Evolutionary conservation across 2,888 invertebrate species (phyloP).

Genomic region (Megamerina dolium): DNA sequence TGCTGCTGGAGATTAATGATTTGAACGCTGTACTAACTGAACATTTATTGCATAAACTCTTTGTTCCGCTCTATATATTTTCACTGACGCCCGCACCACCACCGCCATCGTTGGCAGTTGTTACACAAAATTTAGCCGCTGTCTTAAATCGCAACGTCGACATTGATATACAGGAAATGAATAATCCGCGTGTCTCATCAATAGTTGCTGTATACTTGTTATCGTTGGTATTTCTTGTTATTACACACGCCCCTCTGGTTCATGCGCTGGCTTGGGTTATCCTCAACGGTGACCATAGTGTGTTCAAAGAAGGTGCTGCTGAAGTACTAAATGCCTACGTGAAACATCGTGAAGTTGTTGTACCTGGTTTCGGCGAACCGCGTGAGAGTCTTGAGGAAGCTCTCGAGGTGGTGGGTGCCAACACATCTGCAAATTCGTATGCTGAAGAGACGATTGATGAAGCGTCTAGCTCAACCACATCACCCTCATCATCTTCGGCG

Average conservation of each 20-base stretch:
- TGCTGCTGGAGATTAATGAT: constrained; percentile 84
- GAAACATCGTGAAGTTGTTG: constrained; percentile 55
- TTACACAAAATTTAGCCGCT: constrained; percentile 60
- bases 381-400: constrained; percentile 72
- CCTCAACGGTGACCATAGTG: constrained; percentile 71
- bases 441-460: constrained; percentile 32
- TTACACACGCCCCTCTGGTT: constrained; percentile 85
- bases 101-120: constrained; percentile 54
- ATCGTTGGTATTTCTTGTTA: constrained; percentile 91
- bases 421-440: constrained; percentile 26
- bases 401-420: constrained; percentile 51
- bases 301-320: constrained; percentile 64
- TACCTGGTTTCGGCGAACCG: constrained; percentile 64
- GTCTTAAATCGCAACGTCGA: constrained; percentile 57
- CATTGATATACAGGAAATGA: constrained; percentile 55
- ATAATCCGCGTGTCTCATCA: constrained; percentile 73
- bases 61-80: constrained; percentile 90
- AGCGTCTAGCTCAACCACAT: constrained; percentile 6
- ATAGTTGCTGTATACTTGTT: constrained; percentile 86
- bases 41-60: constrained; percentile 84
- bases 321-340: constrained; percentile 62
- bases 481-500: constrained; percentile 10
- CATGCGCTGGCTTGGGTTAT: constrained; percentile 84
- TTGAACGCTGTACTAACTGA: constrained; percentile 91
- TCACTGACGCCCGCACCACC: constrained; percentile 63